Evolutionary conservation across 1,140 invertebrate genomes (phyloP).

Genomic region (Zaprionus capensis): DNA sequence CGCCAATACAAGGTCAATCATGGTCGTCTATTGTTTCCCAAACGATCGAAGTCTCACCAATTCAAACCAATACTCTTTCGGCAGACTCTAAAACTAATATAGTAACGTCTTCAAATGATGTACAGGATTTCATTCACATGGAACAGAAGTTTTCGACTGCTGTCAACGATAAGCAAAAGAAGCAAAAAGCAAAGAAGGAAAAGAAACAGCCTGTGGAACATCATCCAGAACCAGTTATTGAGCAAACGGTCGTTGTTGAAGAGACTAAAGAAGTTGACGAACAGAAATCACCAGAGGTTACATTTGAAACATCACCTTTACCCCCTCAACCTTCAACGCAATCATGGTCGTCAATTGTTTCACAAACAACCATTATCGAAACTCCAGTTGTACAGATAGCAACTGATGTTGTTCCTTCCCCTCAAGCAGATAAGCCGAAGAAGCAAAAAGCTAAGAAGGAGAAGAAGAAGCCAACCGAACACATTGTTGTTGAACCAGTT

Average conservation of each 20-base stretch:
- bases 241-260: constrained; percentile 1
- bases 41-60: constrained; percentile 13
- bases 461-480: background rate
- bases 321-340: constrained; percentile 21
- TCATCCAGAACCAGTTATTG: background rate
- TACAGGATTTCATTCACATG: constrained; percentile 34
- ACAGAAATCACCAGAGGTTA: background rate
- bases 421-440: background rate
- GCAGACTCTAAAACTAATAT: background rate
- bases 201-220: constrained; percentile 4
- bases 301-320: background rate
- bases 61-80: constrained; percentile 5
- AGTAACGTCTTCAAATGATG: background rate
- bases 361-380: constrained; percentile 8
- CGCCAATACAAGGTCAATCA: constrained; percentile 21
- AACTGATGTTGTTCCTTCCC: constrained; percentile 1
- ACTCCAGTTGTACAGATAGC: background rate
- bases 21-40: constrained; percentile 62
- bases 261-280: constrained; percentile 1
- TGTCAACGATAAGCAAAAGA: constrained; percentile 40
- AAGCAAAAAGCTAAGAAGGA: constrained; percentile 29
- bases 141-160: constrained; percentile 18
- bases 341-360: constrained; percentile 71
- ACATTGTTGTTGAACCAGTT: background rate
- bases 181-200: constrained; percentile 14